Conservation (phyloP, 2,888 invertebrate species). For the Blomia tropicalis region DNA sequence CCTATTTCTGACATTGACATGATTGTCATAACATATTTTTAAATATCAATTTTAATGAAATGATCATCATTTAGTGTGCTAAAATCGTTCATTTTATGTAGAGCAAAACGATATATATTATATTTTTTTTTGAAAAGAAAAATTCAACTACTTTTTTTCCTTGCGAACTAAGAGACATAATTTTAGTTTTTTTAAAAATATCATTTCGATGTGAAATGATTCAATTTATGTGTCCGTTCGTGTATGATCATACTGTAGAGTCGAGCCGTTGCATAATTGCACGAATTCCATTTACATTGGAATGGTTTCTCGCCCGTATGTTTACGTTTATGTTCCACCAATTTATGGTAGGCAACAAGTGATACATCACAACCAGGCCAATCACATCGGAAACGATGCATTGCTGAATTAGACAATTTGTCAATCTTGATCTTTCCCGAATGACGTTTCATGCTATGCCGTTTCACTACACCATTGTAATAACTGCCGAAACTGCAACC, state of each 20-base stretch:
- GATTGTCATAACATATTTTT: too few relatives aligned
- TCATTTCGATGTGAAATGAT: neutral
- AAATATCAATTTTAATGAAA: too few relatives aligned
- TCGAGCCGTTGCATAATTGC: constrained; percentile 22
- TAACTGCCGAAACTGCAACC: constrained; percentile 23
- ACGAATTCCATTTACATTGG: constrained; percentile 20
- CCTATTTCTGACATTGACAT: too few relatives aligned
- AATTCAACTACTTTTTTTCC: too few relatives aligned
- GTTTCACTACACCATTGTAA: constrained; percentile 21
- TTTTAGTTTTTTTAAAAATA: too few relatives aligned
- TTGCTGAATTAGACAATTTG: constrained; percentile 17
- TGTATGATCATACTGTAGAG: constrained; percentile 23
- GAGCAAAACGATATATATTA: too few relatives aligned
- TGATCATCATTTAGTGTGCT: too few relatives aligned
- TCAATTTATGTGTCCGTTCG: constrained; percentile 23
- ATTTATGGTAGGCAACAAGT: constrained; percentile 24
- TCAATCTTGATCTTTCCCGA: constrained; percentile 15
- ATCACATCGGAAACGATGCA: constrained; percentile 23
- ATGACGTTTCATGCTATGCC: constrained; percentile 20
- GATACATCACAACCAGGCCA: constrained; percentile 25
- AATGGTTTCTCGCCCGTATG: constrained; percentile 24
- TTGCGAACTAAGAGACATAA: too few relatives aligned
- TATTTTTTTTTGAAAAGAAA: too few relatives aligned
- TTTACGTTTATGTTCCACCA: constrained; percentile 23
- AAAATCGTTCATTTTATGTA: too few relatives aligned